Base-by-base conservation (phyloP, 1,140 invertebrate species). In the Ips nitidus region DNA sequence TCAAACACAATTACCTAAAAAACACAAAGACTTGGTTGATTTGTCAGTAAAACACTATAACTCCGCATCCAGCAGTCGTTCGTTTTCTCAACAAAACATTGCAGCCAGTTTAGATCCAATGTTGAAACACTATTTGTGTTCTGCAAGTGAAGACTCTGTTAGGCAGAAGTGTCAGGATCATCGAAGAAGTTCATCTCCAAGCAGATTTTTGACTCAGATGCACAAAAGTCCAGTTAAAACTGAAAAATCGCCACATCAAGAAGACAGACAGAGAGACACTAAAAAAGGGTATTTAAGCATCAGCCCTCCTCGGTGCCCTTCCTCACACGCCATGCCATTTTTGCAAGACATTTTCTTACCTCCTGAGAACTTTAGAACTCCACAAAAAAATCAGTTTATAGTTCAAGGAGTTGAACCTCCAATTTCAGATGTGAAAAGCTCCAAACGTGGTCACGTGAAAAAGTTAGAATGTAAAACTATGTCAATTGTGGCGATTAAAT, bases 321-420 rank as follows among this genome's bases (percentile, higher is more conserved):
- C 22, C 22, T 22, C 22, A 22, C 22, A 22, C 22, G 22, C 22
- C 22, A 22, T 22, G 22, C 22, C 22, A 22, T 22, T 22, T 50
- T 22, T 67, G 4, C 5, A 60, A 53, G 43, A 68, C 7, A 68
- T 68, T 22, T 60, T 60, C 36, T 39, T 53, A 8, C 66, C 57
- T 38, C 66, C 66, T 4, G 66, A 60, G 40, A 38, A 2, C 8
- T 68, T 68, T 53, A 40, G 39, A 52, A 6, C 5, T 37, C n/a
- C 1, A 2, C 8, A 55, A 22, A 52, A n/a, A 42, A 55, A 71
- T 22, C 57, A 68, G 40, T 63, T 72, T 50, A n/a, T 58, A 5
- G 65, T 72, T 39, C 53, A 75, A 43, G 75, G 72, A 2, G 69
- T 72, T 1, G 74, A 77, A 72, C 73, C 74, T n/a, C 69, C 70